These are phyloP conservation scores for Rousettus madagascariensis DNA, from an alignment of 2,797 vertebrate species.

Conservation along the genomic window DNA sequence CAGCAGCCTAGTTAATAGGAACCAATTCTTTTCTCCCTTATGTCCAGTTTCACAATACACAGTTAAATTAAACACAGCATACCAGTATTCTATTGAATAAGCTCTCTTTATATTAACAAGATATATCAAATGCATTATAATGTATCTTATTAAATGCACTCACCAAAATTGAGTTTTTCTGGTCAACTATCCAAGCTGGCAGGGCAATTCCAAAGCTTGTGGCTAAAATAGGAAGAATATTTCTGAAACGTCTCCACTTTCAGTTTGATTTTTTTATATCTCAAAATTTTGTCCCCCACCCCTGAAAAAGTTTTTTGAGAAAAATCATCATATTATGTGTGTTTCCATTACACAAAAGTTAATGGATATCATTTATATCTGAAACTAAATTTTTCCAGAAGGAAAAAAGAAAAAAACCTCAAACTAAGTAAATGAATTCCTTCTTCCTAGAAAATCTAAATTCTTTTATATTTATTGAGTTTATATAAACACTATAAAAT, in stretches of 20 bases:
- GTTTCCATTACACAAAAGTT: background rate
- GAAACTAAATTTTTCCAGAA: constrained; percentile 12
- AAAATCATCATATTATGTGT: background rate
- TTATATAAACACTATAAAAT: background rate
- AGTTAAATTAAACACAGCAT: background rate
- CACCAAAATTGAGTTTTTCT: constrained; percentile 99
- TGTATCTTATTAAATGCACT: constrained; percentile 53
- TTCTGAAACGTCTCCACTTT: constrained; percentile 15
- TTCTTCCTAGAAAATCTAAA: constrained; percentile 42
- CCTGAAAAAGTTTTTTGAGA: background rate
- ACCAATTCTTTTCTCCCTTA: constrained; percentile 24
- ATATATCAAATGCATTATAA: background rate
- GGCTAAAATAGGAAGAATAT: constrained; percentile 84
- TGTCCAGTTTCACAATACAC: constrained; percentile 26
- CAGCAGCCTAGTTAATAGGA: background rate
- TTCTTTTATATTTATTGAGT: background rate
- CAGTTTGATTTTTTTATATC: constrained; percentile 28
- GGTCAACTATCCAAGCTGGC: constrained; percentile 99
- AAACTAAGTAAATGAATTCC: background rate
- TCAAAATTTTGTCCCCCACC: background rate
- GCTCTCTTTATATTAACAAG: constrained; percentile 13
- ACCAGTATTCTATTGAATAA: background rate
- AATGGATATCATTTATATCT: background rate
- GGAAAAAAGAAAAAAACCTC: background rate
- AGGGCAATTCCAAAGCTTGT: constrained; percentile 98